Conservation (phyloP, 2,888 invertebrate species). For the Isotomurus palustris region DNA sequence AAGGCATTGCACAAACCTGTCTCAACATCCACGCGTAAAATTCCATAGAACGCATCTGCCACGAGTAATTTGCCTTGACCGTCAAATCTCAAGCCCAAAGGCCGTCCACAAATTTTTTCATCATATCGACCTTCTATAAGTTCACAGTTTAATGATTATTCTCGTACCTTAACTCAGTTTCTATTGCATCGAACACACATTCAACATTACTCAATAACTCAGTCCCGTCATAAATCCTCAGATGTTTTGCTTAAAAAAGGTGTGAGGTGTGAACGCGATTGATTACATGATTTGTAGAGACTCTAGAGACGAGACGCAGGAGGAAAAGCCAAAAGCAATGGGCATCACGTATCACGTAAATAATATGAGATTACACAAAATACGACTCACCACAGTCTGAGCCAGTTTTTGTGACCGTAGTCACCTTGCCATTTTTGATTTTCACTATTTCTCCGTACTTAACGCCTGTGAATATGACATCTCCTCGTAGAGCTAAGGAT, state of each 20-base stretch:
- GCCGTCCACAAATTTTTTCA: constrained; percentile 82
- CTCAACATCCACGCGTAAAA: constrained; percentile 74
- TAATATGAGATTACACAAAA: too few relatives aligned
- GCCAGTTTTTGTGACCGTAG: constrained; percentile 71
- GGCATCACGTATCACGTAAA: too few relatives aligned
- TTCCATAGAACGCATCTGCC: constrained; percentile 80
- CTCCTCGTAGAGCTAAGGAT: constrained; percentile 66
- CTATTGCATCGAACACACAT: too few relatives aligned
- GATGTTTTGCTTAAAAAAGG: too few relatives aligned
- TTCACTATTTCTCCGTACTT: constrained; percentile 75
- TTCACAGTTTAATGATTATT: too few relatives aligned
- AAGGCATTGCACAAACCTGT: constrained; percentile 62
- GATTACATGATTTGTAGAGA: too few relatives aligned
- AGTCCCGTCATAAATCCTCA: too few relatives aligned
- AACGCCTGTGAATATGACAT: constrained; percentile 74
- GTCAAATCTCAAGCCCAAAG: constrained; percentile 78
- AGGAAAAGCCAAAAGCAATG: too few relatives aligned
- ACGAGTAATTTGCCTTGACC: constrained; percentile 64
- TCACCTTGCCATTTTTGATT: constrained; percentile 64
- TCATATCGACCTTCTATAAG: constrained; percentile 62
- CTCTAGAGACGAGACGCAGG: too few relatives aligned
- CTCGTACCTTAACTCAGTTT: too few relatives aligned
- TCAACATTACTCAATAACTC: too few relatives aligned
- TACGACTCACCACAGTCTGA: constrained; percentile 67
- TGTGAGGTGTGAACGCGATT: too few relatives aligned